Base-by-base conservation (phyloP, 2,113 vertebrate species). In the Eira barbara region DNA sequence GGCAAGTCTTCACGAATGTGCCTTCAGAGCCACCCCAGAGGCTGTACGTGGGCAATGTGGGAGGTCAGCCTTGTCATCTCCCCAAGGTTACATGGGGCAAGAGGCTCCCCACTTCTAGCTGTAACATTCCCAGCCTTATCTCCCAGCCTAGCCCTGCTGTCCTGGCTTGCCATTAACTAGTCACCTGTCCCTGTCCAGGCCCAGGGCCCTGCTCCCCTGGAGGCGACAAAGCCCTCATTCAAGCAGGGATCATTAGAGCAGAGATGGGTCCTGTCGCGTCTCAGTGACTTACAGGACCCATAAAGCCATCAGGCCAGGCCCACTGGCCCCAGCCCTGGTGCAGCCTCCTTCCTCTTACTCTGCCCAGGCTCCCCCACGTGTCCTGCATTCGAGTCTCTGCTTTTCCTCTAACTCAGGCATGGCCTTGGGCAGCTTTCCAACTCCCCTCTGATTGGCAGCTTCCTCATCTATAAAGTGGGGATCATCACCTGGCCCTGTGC, bases 381-480 rank as follows among this genome's bases (percentile, higher is more conserved):
- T 87, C 63, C 45, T 45, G 78, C 57, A 31, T 97, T 98, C 91
- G 73, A 97, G 73, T 94, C 59, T 55, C 74, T 29, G 6, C 20
- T 80, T 67, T 94, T 83, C 89, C 83, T 93, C 86, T 97, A 69
- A 97, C 83, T 91, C 95, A 98, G 34, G 47, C 49, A 39, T 84
- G 80, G 91, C 92, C 92, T 98, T 96, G 94, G 92, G 86, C 69
- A 97, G 92, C n/a, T 57, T 90, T 89, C 63, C 63, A 76, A 12
- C 27, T 52, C 49, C 39, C 67, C 52, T 86, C 21, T 39, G 61
- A 90, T 47, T 83, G n/a, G n/a, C 27, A 88, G 90, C 92, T 97
- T 98, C 97, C 94, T 97, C 88, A 55, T 95, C 90, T 92, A 47
- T 91, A 91, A 96, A 97, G 45, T 52, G 42, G 61, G 20, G 65